Evolutionary conservation across 2,888 invertebrate genomes (phyloP).

Genomic region (Eupeodes latifasciatus): DNA sequence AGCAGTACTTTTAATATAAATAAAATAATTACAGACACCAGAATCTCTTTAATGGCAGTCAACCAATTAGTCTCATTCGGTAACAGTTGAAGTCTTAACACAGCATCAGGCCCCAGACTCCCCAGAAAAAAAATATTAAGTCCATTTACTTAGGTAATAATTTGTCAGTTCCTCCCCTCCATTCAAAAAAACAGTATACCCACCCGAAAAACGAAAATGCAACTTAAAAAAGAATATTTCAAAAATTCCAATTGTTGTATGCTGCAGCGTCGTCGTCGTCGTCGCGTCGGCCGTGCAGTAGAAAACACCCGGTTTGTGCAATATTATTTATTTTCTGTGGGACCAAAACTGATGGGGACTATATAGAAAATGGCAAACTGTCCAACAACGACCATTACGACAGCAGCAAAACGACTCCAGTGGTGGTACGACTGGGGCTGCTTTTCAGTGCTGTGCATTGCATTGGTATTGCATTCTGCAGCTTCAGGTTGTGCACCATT

Average conservation of each 20-base stretch:
- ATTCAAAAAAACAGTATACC: slow-evolving; percentile 3
- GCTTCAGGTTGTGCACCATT: slow-evolving; percentile 68
- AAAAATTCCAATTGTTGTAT: slow-evolving; percentile 73
- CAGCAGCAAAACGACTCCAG: slow-evolving; percentile 45
- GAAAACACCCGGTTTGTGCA: slow-evolving; percentile 46
- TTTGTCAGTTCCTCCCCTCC: slow-evolving; percentile 9
- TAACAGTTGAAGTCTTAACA: slow-evolving; percentile 21
- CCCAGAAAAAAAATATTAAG: slow-evolving; percentile 40
- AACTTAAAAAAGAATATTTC: slow-evolving; percentile 40
- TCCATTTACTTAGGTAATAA: slow-evolving; percentile 66
- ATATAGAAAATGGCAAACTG: slow-evolving; percentile 55
- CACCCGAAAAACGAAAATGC: neutral
- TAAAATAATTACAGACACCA: slow-evolving; percentile 51
- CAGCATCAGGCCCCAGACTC: neutral
- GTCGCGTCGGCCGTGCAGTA: slow-evolving; percentile 7
- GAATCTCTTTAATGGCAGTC: slow-evolving; percentile 63
- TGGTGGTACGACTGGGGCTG: neutral
- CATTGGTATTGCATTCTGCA: slow-evolving; percentile 45
- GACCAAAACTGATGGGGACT: slow-evolving; percentile 21
- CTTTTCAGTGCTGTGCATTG: neutral
- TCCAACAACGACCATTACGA: slow-evolving; percentile 58
- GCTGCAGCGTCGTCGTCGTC: slow-evolving; percentile 23
- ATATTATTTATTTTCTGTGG: slow-evolving; percentile 22
- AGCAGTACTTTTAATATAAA: slow-evolving; percentile 30
- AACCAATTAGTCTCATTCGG: slow-evolving; percentile 65